Evolutionary conservation across 2,888 invertebrate genomes (phyloP).

Genomic region (Tipula unca): DNA sequence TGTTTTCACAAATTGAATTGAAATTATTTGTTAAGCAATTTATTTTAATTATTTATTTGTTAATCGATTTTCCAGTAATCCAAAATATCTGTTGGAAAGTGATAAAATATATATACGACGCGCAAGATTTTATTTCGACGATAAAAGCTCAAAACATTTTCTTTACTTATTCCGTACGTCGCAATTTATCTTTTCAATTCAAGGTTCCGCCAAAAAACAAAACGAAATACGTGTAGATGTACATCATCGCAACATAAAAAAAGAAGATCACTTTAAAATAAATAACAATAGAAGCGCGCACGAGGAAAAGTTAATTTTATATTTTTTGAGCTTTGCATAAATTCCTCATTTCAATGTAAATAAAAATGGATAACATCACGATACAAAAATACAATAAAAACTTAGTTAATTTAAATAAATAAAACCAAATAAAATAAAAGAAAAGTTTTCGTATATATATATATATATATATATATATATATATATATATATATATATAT

Average conservation of each 20-base stretch:
- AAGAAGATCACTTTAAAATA: neutral
- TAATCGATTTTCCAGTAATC: too few species aligned
- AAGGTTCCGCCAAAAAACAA: neutral
- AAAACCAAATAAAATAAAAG: neutral
- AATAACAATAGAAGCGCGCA: neutral
- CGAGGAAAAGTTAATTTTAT: neutral
- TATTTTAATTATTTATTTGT: too few species aligned
- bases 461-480: too few species aligned
- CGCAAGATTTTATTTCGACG: too few species aligned
- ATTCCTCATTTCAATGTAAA: neutral
- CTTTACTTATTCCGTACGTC: neutral
- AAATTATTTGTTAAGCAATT: neutral
- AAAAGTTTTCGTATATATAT: neutral
- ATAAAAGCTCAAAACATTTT: neutral
- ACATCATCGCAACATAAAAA: neutral
- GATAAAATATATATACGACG: too few species aligned
- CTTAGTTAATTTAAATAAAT: conserved; percentile 8
- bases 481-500: neutral
- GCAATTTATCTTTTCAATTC: neutral
- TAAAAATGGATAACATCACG: conserved; percentile 1
- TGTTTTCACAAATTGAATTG: neutral
- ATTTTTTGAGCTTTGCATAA: neutral
- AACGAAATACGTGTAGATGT: neutral
- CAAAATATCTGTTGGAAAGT: too few species aligned
- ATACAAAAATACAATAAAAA: neutral